phyloP scores from a whole-genome alignment of 92 coral and sea anemone genomes.

The Phenganax subtilis region DNA sequence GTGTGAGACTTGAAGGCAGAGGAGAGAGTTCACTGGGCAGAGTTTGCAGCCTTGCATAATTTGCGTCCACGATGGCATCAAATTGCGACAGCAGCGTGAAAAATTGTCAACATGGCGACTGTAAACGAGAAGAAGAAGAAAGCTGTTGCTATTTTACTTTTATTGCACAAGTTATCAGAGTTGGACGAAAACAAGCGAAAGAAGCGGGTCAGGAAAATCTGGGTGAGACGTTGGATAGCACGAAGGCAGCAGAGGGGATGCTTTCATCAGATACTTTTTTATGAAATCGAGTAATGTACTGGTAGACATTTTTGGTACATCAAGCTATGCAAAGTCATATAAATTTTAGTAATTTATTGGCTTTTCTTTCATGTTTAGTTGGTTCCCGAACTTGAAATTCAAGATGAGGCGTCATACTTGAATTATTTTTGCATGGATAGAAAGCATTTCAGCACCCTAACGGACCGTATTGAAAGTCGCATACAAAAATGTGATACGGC shows the following conservation, averaged over 20 bases:
- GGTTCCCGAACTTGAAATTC: neutral
- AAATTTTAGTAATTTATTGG: neutral
- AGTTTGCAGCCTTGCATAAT: neutral
- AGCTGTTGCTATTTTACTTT: neutral
- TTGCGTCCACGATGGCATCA: neutral
- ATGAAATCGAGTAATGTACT: too few relatives aligned
- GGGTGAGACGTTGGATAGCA: constrained; percentile 40
- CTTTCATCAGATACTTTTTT: constrained; percentile 32
- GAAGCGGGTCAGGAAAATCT: neutral
- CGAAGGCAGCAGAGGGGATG: constrained; percentile 40
- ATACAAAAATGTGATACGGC: constrained; percentile 22
- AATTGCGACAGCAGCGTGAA: neutral
- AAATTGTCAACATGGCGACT: neutral
- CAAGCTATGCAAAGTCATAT: neutral
- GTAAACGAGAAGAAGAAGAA: constrained; percentile 2
- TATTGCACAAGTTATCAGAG: neutral
- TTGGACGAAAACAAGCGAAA: neutral
- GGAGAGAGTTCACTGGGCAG: neutral
- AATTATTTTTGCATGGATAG: constrained; percentile 15
- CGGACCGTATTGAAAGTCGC: neutral
- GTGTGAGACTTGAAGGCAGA: neutral
- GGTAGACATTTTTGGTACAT: too few relatives aligned
- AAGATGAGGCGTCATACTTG: neutral
- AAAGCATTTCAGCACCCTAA: neutral
- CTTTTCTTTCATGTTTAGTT: neutral